Conservation (phyloP, 2,888 invertebrate species). For the Arctia plantaginis region DNA sequence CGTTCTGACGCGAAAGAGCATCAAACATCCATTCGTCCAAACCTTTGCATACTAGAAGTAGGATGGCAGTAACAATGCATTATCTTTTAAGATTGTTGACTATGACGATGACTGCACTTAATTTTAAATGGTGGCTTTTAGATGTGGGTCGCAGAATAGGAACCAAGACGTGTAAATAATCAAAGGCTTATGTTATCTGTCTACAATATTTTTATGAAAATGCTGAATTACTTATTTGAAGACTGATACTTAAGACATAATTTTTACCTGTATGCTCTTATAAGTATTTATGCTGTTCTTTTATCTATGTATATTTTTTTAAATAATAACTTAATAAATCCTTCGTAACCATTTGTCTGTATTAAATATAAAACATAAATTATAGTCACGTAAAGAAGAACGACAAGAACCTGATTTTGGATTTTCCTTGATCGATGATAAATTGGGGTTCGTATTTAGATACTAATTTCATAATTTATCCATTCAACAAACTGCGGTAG, state of each 20-base stretch:
- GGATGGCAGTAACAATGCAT: too few species aligned
- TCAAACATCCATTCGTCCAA: too few species aligned
- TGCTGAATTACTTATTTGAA: neutral
- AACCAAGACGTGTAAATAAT: neutral
- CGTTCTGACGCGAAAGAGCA: too few species aligned
- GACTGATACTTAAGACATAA: constrained; percentile 1
- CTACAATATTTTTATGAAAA: neutral
- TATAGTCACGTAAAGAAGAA: neutral
- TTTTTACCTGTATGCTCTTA: constrained; percentile 2
- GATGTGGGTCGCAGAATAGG: neutral
- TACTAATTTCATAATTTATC: neutral
- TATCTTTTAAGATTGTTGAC: too few species aligned
- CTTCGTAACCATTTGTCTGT: neutral
- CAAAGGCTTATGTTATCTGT: neutral
- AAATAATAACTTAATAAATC: neutral
- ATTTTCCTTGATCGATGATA: neutral
- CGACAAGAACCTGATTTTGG: neutral
- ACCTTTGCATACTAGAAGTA: too few species aligned
- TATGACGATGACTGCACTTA: too few species aligned
- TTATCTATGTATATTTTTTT: neutral
- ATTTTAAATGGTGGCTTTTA: neutral
- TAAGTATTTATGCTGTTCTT: neutral
- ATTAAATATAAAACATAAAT: neutral
- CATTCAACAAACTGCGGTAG: neutral
- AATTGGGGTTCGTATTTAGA: neutral